phyloP scores from a whole-genome alignment of 2,797 vertebrate genomes.

The Sandelia bainsii region DNA sequence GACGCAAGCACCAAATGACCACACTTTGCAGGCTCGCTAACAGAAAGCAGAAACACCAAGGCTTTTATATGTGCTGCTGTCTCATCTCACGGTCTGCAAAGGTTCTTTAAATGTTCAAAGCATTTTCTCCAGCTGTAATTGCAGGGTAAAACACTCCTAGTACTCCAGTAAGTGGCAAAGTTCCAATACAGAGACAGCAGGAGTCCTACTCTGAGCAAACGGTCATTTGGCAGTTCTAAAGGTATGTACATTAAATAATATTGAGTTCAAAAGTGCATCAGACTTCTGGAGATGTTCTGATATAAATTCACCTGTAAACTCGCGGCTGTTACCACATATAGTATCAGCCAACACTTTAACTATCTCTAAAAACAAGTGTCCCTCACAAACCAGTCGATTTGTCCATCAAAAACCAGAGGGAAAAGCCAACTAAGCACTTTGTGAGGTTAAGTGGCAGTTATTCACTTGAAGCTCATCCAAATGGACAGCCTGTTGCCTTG shows the following conservation, averaged over 20 bases:
- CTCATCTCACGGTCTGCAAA: slow-evolving; percentile 8
- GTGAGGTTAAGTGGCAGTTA: slow-evolving; percentile 80
- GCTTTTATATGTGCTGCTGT: background rate
- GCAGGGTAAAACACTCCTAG: slow-evolving; percentile 2
- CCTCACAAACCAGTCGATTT: slow-evolving; percentile 55
- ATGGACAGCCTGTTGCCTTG: slow-evolving; percentile 77
- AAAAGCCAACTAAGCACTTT: slow-evolving; percentile 75
- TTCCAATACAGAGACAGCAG: slow-evolving; percentile 7
- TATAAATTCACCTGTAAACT: slow-evolving; percentile 13
- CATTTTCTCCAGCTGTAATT: slow-evolving; percentile 21
- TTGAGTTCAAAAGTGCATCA: slow-evolving; percentile 13
- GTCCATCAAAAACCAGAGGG: slow-evolving; percentile 55
- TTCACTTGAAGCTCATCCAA: slow-evolving; percentile 78
- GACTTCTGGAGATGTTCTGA: slow-evolving; percentile 4
- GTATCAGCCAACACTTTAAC: slow-evolving; percentile 26
- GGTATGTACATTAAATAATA: slow-evolving; percentile 8
- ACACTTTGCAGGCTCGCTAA: slow-evolving; percentile 21
- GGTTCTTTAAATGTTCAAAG: slow-evolving; percentile 13
- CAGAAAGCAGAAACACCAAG: slow-evolving; percentile 21
- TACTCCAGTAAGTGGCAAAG: slow-evolving; percentile 12
- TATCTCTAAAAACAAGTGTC: slow-evolving; percentile 38
- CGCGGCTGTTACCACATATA: background rate
- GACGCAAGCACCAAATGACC: slow-evolving; percentile 17
- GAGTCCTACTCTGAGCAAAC: background rate
- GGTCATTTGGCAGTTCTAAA: background rate